A percentile compares a stretch with the other conserved stretches of the same genome.
phyloP scores from a whole-genome alignment of 2,797 vertebrate species.

The Anguilla pacifica region DNA sequence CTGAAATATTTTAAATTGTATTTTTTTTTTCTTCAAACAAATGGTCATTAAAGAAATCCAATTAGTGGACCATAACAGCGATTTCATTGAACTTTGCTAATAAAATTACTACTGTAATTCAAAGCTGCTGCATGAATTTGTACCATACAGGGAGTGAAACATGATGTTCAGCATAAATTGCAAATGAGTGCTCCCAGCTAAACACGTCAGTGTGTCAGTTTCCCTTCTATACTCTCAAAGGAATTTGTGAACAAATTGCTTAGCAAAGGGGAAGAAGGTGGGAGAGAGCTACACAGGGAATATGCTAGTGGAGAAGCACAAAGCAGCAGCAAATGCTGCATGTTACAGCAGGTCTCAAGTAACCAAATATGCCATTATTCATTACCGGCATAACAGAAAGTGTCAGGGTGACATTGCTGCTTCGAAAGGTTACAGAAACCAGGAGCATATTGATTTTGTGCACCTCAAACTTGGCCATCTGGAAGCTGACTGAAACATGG shows the following conservation, averaged over 20 bases:
- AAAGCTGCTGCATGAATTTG: neutral
- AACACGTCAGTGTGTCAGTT: constrained; percentile 3
- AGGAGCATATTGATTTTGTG: constrained; percentile 19
- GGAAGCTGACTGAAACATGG: neutral
- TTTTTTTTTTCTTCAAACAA: constrained; percentile 25
- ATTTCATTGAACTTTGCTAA: neutral
- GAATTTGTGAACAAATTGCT: constrained; percentile 22
- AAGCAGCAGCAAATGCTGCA: neutral
- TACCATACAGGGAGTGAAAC: neutral
- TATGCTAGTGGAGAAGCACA: neutral
- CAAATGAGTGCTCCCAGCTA: neutral
- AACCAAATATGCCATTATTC: neutral
- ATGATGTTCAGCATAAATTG: neutral
- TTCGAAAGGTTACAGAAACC: neutral
- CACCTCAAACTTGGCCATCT: constrained; percentile 11
- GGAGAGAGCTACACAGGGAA: neutral
- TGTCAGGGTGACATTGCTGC: neutral
- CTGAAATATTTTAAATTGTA: neutral
- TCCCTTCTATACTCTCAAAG: neutral
- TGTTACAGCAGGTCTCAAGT: neutral
- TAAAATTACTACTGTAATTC: neutral
- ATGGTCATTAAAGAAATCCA: constrained; percentile 18
- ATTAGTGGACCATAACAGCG: neutral
- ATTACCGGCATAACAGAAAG: constrained; percentile 3
- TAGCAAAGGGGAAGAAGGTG: neutral